A percentile compares a stretch with the other conserved stretches of the same genome.
phyloP scores from a whole-genome alignment of 2,113 vertebrate genomes.

The Myotis yumanensis region DNA sequence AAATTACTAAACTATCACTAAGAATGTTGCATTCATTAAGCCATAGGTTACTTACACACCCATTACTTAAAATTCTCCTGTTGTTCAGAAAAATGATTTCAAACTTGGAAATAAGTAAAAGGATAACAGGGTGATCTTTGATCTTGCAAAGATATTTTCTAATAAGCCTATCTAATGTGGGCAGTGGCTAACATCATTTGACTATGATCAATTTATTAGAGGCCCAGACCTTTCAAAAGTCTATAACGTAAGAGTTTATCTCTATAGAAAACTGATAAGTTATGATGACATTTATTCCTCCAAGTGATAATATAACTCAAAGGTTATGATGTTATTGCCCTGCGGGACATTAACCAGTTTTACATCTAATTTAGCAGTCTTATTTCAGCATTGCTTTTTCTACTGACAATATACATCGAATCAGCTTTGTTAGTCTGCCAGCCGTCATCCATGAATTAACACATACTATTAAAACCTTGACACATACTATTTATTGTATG shows the following conservation, averaged over 20 bases:
- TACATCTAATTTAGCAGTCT: neutral
- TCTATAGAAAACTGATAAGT: neutral
- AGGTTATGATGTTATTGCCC: neutral
- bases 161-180: neutral
- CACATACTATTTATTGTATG: neutral
- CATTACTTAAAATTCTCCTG: neutral
- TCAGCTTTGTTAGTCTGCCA: constrained; percentile 16
- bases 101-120: neutral
- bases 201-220: neutral
- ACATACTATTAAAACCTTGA: constrained; percentile 2
- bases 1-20: neutral
- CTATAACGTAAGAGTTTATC: neutral
- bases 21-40: neutral
- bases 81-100: constrained; percentile 16
- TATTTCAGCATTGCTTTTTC: neutral
- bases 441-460: constrained; percentile 19
- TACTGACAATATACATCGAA: neutral
- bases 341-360: neutral
- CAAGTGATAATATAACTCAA: constrained; percentile 22
- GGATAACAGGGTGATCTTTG: neutral
- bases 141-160: neutral
- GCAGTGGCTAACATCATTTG: neutral
- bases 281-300: neutral
- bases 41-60: neutral
- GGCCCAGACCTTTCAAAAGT: neutral